These are phyloP conservation scores for Aramus guarauna DNA, from an alignment of 2,113 vertebrate species.

Conservation along the genomic window DNA sequence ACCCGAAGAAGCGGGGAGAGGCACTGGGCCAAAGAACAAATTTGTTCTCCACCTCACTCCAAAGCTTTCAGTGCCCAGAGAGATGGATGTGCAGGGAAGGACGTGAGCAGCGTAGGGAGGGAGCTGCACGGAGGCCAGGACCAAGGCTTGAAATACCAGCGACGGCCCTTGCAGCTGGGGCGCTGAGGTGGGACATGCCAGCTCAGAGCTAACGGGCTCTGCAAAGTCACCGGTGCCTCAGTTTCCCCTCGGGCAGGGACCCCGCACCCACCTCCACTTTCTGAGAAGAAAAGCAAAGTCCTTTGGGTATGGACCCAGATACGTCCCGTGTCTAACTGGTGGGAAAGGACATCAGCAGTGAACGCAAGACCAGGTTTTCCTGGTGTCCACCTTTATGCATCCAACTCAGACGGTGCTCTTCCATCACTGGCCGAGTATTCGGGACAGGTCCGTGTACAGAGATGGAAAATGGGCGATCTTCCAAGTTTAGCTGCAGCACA, in stretches of 20 bases:
- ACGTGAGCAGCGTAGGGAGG: background rate
- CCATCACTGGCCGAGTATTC: background rate
- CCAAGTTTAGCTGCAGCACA: background rate
- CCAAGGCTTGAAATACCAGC: background rate
- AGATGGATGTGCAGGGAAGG: background rate
- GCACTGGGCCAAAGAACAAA: background rate
- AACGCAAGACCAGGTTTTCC: background rate
- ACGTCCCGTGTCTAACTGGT: background rate
- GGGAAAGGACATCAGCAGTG: background rate
- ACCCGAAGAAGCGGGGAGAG: background rate
- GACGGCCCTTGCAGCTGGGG: background rate
- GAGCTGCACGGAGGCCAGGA: background rate
- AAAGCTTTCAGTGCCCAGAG: background rate
- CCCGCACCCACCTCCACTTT: background rate
- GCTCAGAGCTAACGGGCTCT: background rate
- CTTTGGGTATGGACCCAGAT: background rate
- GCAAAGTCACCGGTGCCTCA: background rate
- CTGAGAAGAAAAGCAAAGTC: background rate
- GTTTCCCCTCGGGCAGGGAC: background rate
- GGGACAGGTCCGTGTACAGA: background rate
- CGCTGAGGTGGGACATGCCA: background rate
- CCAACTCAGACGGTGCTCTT: accelerated
- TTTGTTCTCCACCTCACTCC: background rate
- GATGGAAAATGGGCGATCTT: background rate
- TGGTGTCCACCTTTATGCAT: background rate